Evolutionary conservation across 2,888 invertebrate species (phyloP).

Genomic region (Peribatodes rhomboidaria): DNA sequence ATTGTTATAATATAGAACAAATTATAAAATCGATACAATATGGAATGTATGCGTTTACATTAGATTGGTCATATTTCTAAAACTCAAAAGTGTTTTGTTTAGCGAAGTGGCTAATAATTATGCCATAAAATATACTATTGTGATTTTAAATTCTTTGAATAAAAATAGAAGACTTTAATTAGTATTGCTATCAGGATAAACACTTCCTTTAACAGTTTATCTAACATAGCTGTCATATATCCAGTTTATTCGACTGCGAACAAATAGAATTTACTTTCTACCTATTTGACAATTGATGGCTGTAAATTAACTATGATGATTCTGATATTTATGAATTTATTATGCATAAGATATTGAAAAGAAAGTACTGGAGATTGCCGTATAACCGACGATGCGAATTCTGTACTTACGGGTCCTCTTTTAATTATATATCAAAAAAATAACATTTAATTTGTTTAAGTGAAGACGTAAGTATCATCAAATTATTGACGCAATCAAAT

Average conservation of each 20-base stretch:
- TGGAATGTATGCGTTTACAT: too few species aligned
- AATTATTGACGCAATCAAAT: background rate
- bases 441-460: conserved; percentile 11
- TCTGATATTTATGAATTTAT: conserved; percentile 28
- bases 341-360: conserved; percentile 36
- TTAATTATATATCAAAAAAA: too few species aligned
- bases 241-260: conserved; percentile 13
- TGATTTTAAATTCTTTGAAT: background rate
- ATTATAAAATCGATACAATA: too few species aligned
- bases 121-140: background rate
- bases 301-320: conserved; percentile 37
- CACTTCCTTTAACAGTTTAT: background rate
- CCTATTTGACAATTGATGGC: conserved; percentile 27
- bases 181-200: conserved; percentile 1
- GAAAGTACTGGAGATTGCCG: conserved; percentile 27
- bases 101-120: background rate
- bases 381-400: conserved; percentile 22
- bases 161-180: background rate
- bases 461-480: conserved; percentile 3
- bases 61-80: too few species aligned
- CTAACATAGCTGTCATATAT: conserved; percentile 3
- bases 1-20: too few species aligned
- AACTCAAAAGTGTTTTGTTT: too few species aligned
- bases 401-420: conserved; percentile 3
- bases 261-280: conserved; percentile 39